Evolutionary conservation across 2,888 invertebrate genomes (phyloP), one percentile per base, ranked within the genome.

Genomic region (Ectobius pallidus): DNA sequence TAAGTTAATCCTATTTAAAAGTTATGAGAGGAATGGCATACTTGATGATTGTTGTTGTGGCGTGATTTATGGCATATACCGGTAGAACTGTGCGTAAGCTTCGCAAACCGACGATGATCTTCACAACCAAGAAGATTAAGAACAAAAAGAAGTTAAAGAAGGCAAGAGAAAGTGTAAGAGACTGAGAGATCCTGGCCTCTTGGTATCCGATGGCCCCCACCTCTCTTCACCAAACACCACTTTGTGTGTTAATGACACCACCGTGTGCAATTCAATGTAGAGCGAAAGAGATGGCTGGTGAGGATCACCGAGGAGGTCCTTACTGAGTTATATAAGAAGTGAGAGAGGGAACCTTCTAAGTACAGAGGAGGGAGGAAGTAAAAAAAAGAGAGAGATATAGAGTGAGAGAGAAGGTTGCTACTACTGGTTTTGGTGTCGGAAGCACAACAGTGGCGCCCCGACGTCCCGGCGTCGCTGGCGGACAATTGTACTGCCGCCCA

Each of bases 401-500:
- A 30, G 30, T 30, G 30, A 30, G 30, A 30, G n/a, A 58, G 58
- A 30, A 30, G 27, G 30, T 30, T 58, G 30, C 58, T 58, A 58
- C 58, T 58, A 30, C 16, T 58, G 25, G 25, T 58, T 27, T 27
- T 58, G 58, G 25, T 30, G 30, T 27, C 25, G 11, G 58, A 27
- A 30, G 58, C 32, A 30, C 58, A 58, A 58, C 58, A 58, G 46
- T 30, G 73, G 70, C 73, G 70, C 70, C 70, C 62, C 70, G 73
- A 61, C 73, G 73, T 73, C 73, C 58, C 58, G 73, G 70, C 73
- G 73, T 65, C 73, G 63, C 68, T 55, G 49, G 49, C 68, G 69
- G 65, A 65, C 74, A 71, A 71, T 69, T 72, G 68, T 49, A 71
- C 69, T 27, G 71, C 71, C 81, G 80, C 81, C 82, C 83, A 81